phyloP scores from a whole-genome alignment of 2,888 invertebrate genomes.

The Ischnus inquisitorius region DNA sequence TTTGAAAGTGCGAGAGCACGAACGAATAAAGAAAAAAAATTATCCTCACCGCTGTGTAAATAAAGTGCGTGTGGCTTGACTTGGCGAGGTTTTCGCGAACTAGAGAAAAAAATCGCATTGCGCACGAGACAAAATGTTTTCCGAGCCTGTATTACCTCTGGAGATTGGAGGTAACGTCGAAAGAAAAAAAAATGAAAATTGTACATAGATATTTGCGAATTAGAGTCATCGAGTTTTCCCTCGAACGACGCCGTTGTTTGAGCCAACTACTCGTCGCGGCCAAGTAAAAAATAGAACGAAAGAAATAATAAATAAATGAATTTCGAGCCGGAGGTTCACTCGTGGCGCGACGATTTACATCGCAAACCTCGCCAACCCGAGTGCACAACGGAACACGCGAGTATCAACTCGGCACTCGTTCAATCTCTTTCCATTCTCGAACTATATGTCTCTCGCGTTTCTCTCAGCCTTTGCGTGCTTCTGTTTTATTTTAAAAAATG shows the following conservation, averaged over 20 bases:
- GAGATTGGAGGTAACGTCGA: constrained; percentile 18
- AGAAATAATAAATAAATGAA: neutral
- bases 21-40: neutral
- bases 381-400: constrained; percentile 46
- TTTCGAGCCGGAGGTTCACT: neutral
- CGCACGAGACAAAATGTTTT: constrained; percentile 26
- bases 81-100: constrained; percentile 58
- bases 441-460: constrained; percentile 46
- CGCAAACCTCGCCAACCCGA: constrained; percentile 62
- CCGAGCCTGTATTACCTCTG: constrained; percentile 13
- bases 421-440: constrained; percentile 47
- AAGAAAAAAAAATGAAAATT: constrained; percentile 8
- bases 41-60: constrained; percentile 26
- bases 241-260: constrained; percentile 5
- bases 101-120: constrained; percentile 52
- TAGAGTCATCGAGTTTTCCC: constrained; percentile 1
- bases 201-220: constrained; percentile 60
- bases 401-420: constrained; percentile 51
- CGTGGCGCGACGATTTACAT: constrained; percentile 48
- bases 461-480: constrained; percentile 71
- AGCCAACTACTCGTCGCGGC: constrained; percentile 25
- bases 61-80: constrained; percentile 34
- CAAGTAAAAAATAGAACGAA: constrained; percentile 27
- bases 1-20: neutral
- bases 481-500: constrained; percentile 74